Base-by-base conservation (phyloP, 1,140 invertebrate species). In the Panagrolaimus sp. region DNA sequence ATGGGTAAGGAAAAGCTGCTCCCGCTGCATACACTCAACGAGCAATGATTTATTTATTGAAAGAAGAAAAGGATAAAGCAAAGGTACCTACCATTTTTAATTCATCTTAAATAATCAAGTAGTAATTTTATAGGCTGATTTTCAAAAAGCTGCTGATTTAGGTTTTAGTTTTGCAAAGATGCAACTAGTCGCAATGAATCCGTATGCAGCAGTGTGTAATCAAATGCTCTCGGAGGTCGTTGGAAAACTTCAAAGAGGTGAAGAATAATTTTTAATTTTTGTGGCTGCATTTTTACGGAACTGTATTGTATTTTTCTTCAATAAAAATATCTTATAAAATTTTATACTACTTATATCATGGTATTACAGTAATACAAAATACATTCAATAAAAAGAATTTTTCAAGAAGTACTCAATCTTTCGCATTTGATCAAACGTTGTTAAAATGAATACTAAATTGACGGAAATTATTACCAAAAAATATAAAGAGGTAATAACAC, bases 151-250 rank as follows among this genome's bases (percentile, higher is more conserved):
- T 1, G 89, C 90, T 1, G 84, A 87, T 70, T 80, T 90, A 42
- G 92, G 91, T 5, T 91, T 88, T 73, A 85, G 85, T 23, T 93
- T 92, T 85, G 91, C 91, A 25, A 91, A 90, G 81, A 87, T 88
- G 72, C 89, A 90, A 85, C 51, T 84, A 11, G 80, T 84, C 7
- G 69, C 79, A 5, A 74, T 86, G 77, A 86, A 85, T 70, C 77
- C 85, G 79, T 74, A 92, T 84, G 89, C 90, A 66, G 90, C 91
- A 0, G 87, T 93, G 16, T 96, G 92, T 83, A 96, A 96, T 84
- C 89, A 92, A 83, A 95, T 96, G 92, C 85, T 96, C 25, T 81
- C 86, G 16, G 87, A 91, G 79, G 88, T 90, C 42, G 86, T 89
- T 73, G 80, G 74, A 25, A 87, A 87, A 77, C 70, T 87, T 9